Evolutionary conservation across 2,888 invertebrate genomes (phyloP).

Genomic region (Drosophila atripex): DNA sequence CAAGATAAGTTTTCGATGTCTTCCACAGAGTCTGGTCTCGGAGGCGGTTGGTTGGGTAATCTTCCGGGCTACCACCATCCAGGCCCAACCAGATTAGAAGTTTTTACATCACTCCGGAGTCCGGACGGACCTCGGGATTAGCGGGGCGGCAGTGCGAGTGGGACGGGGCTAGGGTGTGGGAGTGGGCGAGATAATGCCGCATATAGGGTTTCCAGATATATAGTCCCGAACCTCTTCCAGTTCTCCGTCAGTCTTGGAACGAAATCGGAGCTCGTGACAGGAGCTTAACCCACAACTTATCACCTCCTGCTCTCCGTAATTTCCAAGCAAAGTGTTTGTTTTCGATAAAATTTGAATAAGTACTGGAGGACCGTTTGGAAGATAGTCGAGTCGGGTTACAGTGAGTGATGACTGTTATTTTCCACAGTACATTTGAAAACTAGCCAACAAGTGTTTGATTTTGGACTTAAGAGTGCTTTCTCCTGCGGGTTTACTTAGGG

Average conservation of each 20-base stretch:
- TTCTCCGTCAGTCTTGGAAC: conserved; percentile 30
- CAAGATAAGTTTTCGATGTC: conserved; percentile 42
- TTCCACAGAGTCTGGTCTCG: neutral
- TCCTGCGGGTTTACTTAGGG: too few species aligned
- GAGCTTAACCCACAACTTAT: conserved; percentile 36
- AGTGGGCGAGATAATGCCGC: conserved; percentile 8
- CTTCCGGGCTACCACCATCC: conserved; percentile 14
- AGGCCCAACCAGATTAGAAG: conserved; percentile 34
- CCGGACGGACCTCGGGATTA: conserved; percentile 23
- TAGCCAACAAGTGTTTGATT: too few species aligned
- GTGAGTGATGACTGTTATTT: conserved; percentile 6
- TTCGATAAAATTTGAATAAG: neutral
- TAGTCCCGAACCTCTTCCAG: neutral
- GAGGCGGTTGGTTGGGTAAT: conserved; percentile 47
- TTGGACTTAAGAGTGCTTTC: too few species aligned
- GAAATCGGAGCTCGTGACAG: conserved; percentile 45
- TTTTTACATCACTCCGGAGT: conserved; percentile 41
- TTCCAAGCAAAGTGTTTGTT: neutral
- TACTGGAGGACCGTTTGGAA: neutral
- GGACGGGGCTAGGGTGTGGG: neutral
- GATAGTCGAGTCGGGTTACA: conserved; percentile 21
- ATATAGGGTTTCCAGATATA: conserved; percentile 1
- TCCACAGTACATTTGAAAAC: too few species aligned
- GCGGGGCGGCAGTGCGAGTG: conserved; percentile 6
- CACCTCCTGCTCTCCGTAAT: neutral